Percentiles rank a stretch among this genome's conserved stretches.
Conservation (phyloP, 2,797 vertebrate species). For the Buphagus erythrorhynchus region DNA sequence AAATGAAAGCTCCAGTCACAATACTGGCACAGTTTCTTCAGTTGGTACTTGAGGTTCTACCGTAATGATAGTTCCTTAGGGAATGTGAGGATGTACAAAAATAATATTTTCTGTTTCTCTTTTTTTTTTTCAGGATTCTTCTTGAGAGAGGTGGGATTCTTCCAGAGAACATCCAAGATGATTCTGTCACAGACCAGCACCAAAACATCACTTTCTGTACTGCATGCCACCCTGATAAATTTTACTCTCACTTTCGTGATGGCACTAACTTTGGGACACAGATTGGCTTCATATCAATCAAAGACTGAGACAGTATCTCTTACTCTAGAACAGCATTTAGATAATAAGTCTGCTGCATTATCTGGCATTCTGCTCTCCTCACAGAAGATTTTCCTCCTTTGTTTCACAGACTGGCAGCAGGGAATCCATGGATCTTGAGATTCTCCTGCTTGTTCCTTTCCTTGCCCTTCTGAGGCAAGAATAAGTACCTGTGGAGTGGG, state of each 20-base stretch:
- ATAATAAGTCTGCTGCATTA: not conserved
- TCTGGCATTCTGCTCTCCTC: not conserved
- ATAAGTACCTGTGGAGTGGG: not conserved
- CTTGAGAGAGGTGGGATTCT: constrained; percentile 88
- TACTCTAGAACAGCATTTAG: not conserved
- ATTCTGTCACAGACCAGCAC: constrained; percentile 65
- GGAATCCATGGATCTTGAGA: not conserved
- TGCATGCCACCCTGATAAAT: constrained; percentile 85
- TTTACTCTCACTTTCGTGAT: constrained; percentile 91
- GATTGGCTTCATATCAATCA: constrained; percentile 91
- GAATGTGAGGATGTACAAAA: not conserved
- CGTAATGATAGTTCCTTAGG: not conserved
- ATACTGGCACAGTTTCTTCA: not conserved
- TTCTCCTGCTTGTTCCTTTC: not conserved
- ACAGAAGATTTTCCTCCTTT: not conserved
- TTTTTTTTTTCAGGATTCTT: constrained; percentile 80
- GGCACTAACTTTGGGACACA: constrained; percentile 92
- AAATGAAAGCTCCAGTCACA: not conserved
- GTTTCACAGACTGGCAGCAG: not conserved
- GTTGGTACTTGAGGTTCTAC: not conserved
- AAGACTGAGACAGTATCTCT: constrained; percentile 46
- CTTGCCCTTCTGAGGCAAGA: not conserved
- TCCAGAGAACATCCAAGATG: constrained; percentile 87
- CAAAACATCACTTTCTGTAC: constrained; percentile 86
- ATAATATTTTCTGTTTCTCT: not conserved